A percentile compares a stretch with the other conserved stretches of the same genome.
These are phyloP conservation scores for Thymallus thymallus DNA, from an alignment of 2,113 vertebrate species.

Conservation along the genomic window DNA sequence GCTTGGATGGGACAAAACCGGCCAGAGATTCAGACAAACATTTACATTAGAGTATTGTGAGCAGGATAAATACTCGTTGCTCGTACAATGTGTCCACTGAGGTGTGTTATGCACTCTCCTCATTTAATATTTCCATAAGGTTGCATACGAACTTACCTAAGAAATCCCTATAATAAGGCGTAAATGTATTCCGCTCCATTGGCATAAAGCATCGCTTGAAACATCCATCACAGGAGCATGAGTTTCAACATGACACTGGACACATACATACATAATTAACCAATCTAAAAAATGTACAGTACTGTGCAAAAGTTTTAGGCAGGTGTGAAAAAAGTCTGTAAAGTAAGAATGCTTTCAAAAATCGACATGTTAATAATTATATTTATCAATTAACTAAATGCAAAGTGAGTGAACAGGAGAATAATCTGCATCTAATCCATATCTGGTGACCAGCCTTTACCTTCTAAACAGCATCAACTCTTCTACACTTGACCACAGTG, in stretches of 20 bases:
- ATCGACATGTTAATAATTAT: too few relatives aligned
- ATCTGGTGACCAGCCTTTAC: too few relatives aligned
- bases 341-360: too few relatives aligned
- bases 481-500: too few relatives aligned
- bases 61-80: conserved; percentile 25
- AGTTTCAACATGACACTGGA: conserved; percentile 65
- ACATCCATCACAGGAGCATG: conserved; percentile 59
- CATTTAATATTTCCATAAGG: conserved; percentile 71
- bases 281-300: too few relatives aligned
- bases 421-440: too few relatives aligned
- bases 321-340: too few relatives aligned
- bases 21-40: conserved; percentile 21
- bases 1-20: conserved; percentile 14
- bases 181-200: conserved; percentile 67
- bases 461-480: too few relatives aligned
- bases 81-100: conserved; percentile 67
- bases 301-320: too few relatives aligned
- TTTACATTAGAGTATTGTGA: conserved; percentile 48
- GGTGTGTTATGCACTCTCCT: conserved; percentile 54
- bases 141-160: conserved; percentile 49
- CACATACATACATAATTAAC: conserved; percentile 73
- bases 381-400: too few relatives aligned
- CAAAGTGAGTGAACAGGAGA: too few relatives aligned
- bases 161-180: conserved; percentile 53
- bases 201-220: conserved; percentile 63